These are phyloP conservation scores for Nymphalis c-album DNA, from an alignment of 2,888 invertebrate genomes.

Conservation along the genomic window DNA sequence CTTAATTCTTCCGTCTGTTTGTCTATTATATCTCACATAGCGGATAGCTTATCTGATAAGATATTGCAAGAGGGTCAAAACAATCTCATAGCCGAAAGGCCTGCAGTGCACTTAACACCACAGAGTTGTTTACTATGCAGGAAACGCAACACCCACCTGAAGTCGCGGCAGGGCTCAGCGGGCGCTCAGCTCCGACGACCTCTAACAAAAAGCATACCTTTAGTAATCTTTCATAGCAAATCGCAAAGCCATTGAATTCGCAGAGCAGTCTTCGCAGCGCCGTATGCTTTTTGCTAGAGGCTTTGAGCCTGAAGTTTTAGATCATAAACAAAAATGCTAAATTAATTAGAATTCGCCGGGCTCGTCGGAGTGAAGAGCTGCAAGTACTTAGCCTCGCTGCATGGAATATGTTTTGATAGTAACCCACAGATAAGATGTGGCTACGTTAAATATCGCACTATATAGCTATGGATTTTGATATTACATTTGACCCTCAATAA, in stretches of 20 bases:
- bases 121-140: background rate
- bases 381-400: background rate
- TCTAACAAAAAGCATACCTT: constrained; percentile 72
- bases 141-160: constrained; percentile 23
- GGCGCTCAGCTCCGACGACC: constrained; percentile 48
- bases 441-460: no score
- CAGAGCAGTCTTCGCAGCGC: constrained; percentile 62
- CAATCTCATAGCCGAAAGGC: background rate
- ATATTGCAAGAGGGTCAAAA: no score
- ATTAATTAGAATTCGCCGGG: constrained; percentile 8
- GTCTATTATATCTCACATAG: no score
- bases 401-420: background rate
- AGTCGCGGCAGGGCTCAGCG: constrained; percentile 10
- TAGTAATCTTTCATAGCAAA: constrained; percentile 52
- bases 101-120: background rate
- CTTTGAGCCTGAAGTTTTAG: constrained; percentile 24
- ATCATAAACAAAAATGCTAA: constrained; percentile 2
- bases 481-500: no score
- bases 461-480: no score
- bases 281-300: constrained; percentile 68
- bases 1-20: no score
- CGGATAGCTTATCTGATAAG: no score
- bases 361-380: background rate
- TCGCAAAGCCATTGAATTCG: constrained; percentile 71
- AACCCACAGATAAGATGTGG: background rate